phyloP scores from a whole-genome alignment of 1,140 invertebrate genomes.

The Zaprionus davidi region DNA sequence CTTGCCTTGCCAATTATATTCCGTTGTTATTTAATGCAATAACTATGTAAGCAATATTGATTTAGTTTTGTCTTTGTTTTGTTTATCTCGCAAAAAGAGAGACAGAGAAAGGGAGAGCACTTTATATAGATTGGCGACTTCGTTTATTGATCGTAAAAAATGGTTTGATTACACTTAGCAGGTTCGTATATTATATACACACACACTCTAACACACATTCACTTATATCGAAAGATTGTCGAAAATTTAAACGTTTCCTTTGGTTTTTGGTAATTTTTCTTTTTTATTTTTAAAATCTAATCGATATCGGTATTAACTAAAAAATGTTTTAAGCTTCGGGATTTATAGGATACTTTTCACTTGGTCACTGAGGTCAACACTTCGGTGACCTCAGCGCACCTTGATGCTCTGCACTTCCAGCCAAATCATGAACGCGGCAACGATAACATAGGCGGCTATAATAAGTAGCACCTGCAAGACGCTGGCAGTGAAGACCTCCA shows the following conservation, averaged over 20 bases:
- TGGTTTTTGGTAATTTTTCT: constrained; percentile 10
- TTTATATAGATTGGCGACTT: constrained; percentile 36
- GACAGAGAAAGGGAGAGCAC: constrained; percentile 2
- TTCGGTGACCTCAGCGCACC: constrained; percentile 58
- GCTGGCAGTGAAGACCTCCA: constrained; percentile 62
- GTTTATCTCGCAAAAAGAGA: constrained; percentile 10
- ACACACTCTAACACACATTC: background rate
- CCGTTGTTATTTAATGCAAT: constrained; percentile 22
- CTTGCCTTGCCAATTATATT: constrained; percentile 16
- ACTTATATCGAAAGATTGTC: constrained; percentile 7
- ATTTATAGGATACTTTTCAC: constrained; percentile 34
- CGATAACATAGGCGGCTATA: constrained; percentile 53
- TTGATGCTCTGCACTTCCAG: constrained; percentile 72
- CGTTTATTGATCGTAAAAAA: constrained; percentile 59
- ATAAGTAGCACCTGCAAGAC: constrained; percentile 60
- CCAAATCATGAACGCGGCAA: constrained; percentile 66
- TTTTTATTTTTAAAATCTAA: constrained; percentile 31
- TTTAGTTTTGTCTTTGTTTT: constrained; percentile 11
- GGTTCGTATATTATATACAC: constrained; percentile 13
- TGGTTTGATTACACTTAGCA: constrained; percentile 51
- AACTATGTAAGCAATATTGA: constrained; percentile 22
- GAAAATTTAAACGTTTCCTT: constrained; percentile 6
- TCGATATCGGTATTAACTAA: constrained; percentile 45
- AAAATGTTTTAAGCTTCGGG: constrained; percentile 36
- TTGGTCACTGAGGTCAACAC: constrained; percentile 44